Conservation (phyloP, 2,797 vertebrate species). For the Hephaestus fuliginosus region DNA sequence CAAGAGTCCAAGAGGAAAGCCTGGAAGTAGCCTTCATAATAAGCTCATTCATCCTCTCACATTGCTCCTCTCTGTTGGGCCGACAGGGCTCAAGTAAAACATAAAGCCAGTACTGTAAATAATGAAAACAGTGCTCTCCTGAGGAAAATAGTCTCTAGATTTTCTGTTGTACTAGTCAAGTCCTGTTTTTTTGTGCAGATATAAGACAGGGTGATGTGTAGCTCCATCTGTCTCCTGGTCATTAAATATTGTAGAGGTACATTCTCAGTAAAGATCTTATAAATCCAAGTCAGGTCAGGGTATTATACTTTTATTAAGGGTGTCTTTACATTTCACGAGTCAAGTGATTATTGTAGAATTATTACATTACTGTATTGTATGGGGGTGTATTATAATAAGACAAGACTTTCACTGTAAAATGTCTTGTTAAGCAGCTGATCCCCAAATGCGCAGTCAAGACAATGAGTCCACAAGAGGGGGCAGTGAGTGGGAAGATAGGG, state of each 20-base stretch:
- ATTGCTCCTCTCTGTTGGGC: neutral
- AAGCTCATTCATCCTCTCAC: slow-evolving; percentile 19
- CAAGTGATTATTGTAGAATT: neutral
- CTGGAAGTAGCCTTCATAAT: slow-evolving; percentile 5
- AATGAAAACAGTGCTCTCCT: neutral
- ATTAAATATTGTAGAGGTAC: neutral
- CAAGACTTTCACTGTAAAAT: neutral
- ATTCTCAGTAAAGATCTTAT: neutral
- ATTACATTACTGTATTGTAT: neutral
- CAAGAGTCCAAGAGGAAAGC: neutral
- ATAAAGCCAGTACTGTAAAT: neutral
- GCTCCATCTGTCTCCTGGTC: neutral
- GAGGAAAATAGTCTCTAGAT: neutral
- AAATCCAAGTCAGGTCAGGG: too few species aligned
- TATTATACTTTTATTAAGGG: neutral
- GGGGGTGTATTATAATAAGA: neutral
- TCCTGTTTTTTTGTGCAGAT: neutral
- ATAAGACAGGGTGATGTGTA: neutral
- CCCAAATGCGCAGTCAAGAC: neutral
- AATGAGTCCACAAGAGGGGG: slow-evolving; percentile 59
- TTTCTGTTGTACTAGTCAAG: neutral
- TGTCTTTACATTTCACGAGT: neutral
- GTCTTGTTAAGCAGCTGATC: neutral
- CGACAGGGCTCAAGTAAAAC: neutral
- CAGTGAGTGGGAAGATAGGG: slow-evolving; percentile 25